Percentiles rank a stretch among this genome's conserved stretches.
Evolutionary conservation across 2,113 vertebrate genomes (phyloP).

Genomic region (Anhinga rufa): DNA sequence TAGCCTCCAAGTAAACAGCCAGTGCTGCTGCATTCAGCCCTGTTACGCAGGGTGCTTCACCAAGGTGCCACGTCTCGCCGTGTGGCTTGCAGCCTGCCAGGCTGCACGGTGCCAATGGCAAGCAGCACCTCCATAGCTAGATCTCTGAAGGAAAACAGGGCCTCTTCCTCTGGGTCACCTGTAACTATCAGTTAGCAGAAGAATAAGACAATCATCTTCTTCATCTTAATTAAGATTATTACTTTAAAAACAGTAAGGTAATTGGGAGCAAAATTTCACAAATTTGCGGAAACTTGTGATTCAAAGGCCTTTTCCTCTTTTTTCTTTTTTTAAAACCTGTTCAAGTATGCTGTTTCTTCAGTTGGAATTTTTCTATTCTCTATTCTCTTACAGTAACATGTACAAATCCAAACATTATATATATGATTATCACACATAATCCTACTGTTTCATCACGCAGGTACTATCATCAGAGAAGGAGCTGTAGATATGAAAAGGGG

Average conservation of each 20-base stretch:
- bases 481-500: background rate
- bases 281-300: background rate
- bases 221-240: background rate
- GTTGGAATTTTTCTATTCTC: background rate
- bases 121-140: background rate
- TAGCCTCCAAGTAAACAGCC: no score
- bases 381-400: background rate
- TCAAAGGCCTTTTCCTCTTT: background rate
- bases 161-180: background rate
- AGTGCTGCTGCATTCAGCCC: background rate
- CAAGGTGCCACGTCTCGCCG: no score
- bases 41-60: accelerated
- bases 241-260: background rate
- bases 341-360: background rate
- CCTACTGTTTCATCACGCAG: background rate
- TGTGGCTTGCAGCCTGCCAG: background rate
- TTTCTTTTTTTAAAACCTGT: background rate
- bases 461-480: background rate
- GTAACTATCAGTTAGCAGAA: background rate
- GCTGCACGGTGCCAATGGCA: no score
- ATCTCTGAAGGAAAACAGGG: background rate
- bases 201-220: background rate
- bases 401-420: background rate
- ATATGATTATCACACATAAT: background rate
- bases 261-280: background rate